These are phyloP conservation scores for Dendrolimus houi DNA, from an alignment of 2,888 invertebrate genomes.

Conservation along the genomic window DNA sequence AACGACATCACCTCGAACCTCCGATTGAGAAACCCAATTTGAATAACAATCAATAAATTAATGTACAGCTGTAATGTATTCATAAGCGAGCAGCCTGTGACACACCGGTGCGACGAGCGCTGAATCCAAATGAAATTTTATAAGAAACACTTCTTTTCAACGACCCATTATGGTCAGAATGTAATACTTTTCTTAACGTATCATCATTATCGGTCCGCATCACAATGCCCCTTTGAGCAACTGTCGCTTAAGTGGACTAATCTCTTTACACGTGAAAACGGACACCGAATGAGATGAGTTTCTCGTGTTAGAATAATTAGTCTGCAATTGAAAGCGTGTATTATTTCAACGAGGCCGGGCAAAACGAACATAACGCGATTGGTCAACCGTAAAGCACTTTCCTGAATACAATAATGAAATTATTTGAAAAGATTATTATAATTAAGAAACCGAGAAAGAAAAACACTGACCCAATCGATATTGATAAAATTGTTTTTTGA, in stretches of 20 bases:
- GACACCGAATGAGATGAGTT: slow-evolving; percentile 63
- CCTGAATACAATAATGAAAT: slow-evolving; percentile 57
- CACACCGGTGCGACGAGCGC: slow-evolving; percentile 55
- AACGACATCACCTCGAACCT: slow-evolving; percentile 68
- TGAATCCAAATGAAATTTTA: slow-evolving; percentile 73
- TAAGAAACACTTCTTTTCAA: slow-evolving; percentile 65
- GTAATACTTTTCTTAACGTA: slow-evolving; percentile 68
- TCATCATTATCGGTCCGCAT: slow-evolving; percentile 62
- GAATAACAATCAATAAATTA: slow-evolving; percentile 77
- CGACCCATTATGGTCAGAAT: slow-evolving; percentile 55
- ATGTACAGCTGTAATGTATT: slow-evolving; percentile 70
- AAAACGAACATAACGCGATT: slow-evolving; percentile 66
- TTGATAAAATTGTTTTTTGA: no score
- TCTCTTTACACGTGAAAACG: slow-evolving; percentile 72
- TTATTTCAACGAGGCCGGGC: slow-evolving; percentile 67
- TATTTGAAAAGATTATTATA: slow-evolving; percentile 10
- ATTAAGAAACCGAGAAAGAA: background rate
- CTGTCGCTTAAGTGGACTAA: slow-evolving; percentile 68
- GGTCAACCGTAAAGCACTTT: slow-evolving; percentile 72
- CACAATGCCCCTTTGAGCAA: slow-evolving; percentile 61
- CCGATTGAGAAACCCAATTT: slow-evolving; percentile 73
- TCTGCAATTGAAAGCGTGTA: slow-evolving; percentile 74
- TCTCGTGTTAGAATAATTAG: slow-evolving; percentile 75
- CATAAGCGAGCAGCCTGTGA: slow-evolving; percentile 57
- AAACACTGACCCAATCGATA: no score